Evolutionary conservation across 2,797 vertebrate genomes (phyloP).

Genomic region (Lophotriccus pileatus): DNA sequence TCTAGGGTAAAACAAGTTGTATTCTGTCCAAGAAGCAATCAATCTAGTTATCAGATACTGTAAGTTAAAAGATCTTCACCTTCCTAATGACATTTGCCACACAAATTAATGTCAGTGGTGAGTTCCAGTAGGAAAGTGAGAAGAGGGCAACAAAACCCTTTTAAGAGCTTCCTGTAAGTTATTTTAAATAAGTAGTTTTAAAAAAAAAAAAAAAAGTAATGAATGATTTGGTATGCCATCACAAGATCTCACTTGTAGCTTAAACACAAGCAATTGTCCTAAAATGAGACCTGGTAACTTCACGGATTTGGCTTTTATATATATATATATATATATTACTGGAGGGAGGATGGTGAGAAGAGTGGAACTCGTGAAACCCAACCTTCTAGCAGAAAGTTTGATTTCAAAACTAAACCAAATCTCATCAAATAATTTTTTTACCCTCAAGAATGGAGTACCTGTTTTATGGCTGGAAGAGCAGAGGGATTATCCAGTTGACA

Average conservation of each 20-base stretch:
- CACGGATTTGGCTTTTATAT: background rate
- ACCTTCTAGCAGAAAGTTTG: background rate
- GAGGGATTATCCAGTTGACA: background rate
- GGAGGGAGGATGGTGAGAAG: fast-evolving
- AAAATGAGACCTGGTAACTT: background rate
- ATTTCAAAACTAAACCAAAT: background rate
- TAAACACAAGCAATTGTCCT: background rate
- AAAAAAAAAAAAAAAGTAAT: background rate
- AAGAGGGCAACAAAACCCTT: background rate
- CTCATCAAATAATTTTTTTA: background rate
- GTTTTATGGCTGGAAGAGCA: background rate
- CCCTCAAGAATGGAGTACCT: background rate
- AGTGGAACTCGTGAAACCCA: background rate
- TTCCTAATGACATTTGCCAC: background rate
- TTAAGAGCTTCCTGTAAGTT: background rate
- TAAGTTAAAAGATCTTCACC: background rate
- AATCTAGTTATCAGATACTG: background rate
- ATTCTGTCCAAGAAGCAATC: background rate
- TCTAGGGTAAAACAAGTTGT: background rate
- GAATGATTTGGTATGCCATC: background rate
- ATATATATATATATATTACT: background rate
- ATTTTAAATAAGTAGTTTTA: background rate
- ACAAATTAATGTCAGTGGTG: background rate
- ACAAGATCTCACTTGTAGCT: background rate
- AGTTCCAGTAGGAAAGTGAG: background rate